Evolutionary conservation across 2,113 vertebrate genomes (phyloP), one percentile per base, ranked within the genome.

Genomic region (Pomatostomus ruficeps): DNA sequence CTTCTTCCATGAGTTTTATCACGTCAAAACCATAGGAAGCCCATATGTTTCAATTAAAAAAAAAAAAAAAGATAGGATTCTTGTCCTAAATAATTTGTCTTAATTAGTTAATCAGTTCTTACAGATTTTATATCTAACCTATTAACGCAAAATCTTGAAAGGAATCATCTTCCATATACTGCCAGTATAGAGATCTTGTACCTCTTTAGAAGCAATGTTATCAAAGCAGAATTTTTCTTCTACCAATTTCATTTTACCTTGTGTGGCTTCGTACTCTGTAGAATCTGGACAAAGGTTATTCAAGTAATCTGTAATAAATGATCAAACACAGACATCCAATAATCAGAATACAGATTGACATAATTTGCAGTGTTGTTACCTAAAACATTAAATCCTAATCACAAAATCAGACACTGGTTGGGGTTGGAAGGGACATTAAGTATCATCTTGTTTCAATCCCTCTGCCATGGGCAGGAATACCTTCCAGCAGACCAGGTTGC

Each of bases 281-380:
- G 99, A 99, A 96, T 99, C 99, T 6, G 99, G 99, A 67, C 98
- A 99, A 73, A 99, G 99, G 96, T 99, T 99, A 97, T 99, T 99
- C 96, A 99, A 97, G 96, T 99, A 99, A 98, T 99, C 99, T 99
- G 98, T 59, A 80, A 89, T 86, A 78, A 89, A 89, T 88, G 95
- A 92, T 29, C 36, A 92, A 82, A 83, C 66, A 75, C 19, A 83
- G 58, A 58, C 20, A 95, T 75, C 65, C 51, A 73, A 20, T 35
- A 90, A 77, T 93, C 48, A 95, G 71, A 95, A 85, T 49, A 75
- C 25, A 61, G 28, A 82, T 25, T 25, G 10, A 80, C 42, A 65
- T 61, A 38, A 83, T 83, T 75, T 80, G 11, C 66, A 67, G 19
- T 36, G 26, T 40, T 73, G 78, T 59, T 73, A 80, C 42, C 52